phyloP scores from a whole-genome alignment of 2,888 invertebrate genomes.

The Drosophila conformis region DNA sequence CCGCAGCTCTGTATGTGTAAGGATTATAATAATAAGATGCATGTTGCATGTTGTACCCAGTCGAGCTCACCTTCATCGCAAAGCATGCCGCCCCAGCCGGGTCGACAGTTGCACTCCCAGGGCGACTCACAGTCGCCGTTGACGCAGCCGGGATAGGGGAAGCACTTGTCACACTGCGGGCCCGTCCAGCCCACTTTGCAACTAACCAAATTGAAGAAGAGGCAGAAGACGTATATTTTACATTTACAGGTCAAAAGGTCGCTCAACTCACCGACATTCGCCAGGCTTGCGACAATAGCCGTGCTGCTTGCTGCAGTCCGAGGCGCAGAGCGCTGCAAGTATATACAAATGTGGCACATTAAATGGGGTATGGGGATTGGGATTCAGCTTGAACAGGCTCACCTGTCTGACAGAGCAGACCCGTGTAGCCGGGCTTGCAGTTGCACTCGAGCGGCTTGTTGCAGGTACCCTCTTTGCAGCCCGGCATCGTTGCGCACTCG shows the following conservation, averaged over 20 bases:
- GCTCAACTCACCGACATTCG: slow-evolving; percentile 88
- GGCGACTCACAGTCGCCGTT: slow-evolving; percentile 93
- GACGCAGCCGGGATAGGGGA: slow-evolving; percentile 94
- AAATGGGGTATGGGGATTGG: background rate
- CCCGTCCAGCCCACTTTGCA: slow-evolving; percentile 97
- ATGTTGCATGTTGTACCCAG: background rate
- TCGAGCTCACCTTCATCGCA: slow-evolving; percentile 92
- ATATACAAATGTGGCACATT: background rate
- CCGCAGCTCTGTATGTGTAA: slow-evolving; percentile 88
- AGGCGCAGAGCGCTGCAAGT: slow-evolving; percentile 91
- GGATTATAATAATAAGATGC: slow-evolving; percentile 1
- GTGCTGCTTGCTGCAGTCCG: slow-evolving; percentile 92
- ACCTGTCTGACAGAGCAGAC: slow-evolving; percentile 95
- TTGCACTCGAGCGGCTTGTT: slow-evolving; percentile 95
- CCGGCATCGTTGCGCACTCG: slow-evolving; percentile 94
- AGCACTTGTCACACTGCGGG: slow-evolving; percentile 90
- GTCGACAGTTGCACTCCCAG: slow-evolving; percentile 95
- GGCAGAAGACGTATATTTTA: background rate
- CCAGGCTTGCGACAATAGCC: slow-evolving; percentile 93
- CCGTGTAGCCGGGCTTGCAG: slow-evolving; percentile 96
- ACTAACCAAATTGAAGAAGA: slow-evolving; percentile 64
- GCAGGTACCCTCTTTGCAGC: slow-evolving; percentile 96
- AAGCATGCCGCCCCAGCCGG: slow-evolving; percentile 93
- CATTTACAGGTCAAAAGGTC: background rate
- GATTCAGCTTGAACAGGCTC: slow-evolving; percentile 83